Evolutionary conservation across 1,140 invertebrate species (phyloP), one percentile per base, ranked within the genome.

Genomic region (Helicorthomorpha holstii): DNA sequence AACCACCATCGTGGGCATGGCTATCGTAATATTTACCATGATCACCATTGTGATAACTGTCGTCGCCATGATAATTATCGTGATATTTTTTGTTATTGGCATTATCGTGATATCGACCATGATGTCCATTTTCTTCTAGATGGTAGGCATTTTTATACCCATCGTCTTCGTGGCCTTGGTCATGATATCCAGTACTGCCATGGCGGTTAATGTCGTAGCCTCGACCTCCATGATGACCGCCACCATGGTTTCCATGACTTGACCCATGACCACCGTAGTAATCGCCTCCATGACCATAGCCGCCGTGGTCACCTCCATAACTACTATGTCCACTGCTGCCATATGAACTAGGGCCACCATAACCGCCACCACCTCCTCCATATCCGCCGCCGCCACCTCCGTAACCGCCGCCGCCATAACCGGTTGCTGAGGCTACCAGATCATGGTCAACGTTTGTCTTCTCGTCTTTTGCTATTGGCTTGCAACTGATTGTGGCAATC

Each of bases 21-120:
- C 44, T 19, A 46, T 46, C 44, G 21, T 46, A 46, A 19, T 46
- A 46, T 46, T 46, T 46, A 21, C 19, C 44, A 25, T 46, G 44
- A 25, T 46, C 7, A 10, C 25, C 25, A 25, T 25, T 19, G 21
- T 46, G 25, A 25, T 46, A 46, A 7, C 44, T 19, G 12, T 25
- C 12, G 21, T 25, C 7, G 7, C 44, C 44, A 12, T 46, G 4
- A 25, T 46, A 19, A 19, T 46, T 22, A 19, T 25, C 19, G 19
- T 46, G 44, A 25, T 46, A 25, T 21, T 25, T 25, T 4, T 22
- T 4, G 21, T 46, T 25, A 10, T 46, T 4, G 44, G 4, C 19
- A 46, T 22, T 19, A 19, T 46, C 21, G 44, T 46, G 25, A 19
- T 46, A 46, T 21, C 21, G 4, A 4, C 7, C 4, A 22, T 25